These are phyloP conservation scores for Drosophila pseudotakahashii DNA, from an alignment of 2,888 invertebrate genomes.

Conservation along the genomic window DNA sequence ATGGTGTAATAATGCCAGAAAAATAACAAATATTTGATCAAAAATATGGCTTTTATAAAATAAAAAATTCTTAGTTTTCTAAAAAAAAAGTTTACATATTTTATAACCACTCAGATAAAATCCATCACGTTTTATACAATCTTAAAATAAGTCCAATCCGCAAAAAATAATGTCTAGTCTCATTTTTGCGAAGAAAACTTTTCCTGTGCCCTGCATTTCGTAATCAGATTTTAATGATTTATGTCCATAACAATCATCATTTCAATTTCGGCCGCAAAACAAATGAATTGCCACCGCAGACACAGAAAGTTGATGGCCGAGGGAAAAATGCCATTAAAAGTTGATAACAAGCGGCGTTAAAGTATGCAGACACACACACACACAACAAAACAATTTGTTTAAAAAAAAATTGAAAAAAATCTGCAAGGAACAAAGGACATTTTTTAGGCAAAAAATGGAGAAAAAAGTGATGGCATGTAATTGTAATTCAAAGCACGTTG, in stretches of 20 bases:
- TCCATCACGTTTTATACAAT: background rate
- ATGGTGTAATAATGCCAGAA: too few species aligned
- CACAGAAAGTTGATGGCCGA: constrained; percentile 20
- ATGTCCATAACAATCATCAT: constrained; percentile 59
- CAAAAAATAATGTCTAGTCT: constrained; percentile 9
- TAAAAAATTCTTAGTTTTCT: too few species aligned
- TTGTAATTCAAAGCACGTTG: constrained; percentile 77
- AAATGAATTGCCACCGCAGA: constrained; percentile 34
- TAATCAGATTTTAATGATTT: constrained; percentile 56
- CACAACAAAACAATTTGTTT: constrained; percentile 25
- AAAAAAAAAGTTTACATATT: too few species aligned
- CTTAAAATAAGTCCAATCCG: background rate
- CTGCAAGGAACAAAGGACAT: constrained; percentile 26
- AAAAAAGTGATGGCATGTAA: constrained; percentile 55
- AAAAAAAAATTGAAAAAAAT: constrained; percentile 43
- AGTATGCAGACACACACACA: constrained; percentile 61
- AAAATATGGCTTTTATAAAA: too few species aligned
- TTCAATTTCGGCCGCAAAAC: constrained; percentile 45
- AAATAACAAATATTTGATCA: too few species aligned
- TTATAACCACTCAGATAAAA: too few species aligned
- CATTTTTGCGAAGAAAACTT: constrained; percentile 14
- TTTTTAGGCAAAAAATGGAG: constrained; percentile 3
- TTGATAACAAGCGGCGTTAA: constrained; percentile 64
- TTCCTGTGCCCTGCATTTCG: constrained; percentile 14
- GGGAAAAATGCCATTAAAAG: constrained; percentile 69